Conservation (phyloP, 2,113 vertebrate species). For the Cricetomys ansorgei region DNA sequence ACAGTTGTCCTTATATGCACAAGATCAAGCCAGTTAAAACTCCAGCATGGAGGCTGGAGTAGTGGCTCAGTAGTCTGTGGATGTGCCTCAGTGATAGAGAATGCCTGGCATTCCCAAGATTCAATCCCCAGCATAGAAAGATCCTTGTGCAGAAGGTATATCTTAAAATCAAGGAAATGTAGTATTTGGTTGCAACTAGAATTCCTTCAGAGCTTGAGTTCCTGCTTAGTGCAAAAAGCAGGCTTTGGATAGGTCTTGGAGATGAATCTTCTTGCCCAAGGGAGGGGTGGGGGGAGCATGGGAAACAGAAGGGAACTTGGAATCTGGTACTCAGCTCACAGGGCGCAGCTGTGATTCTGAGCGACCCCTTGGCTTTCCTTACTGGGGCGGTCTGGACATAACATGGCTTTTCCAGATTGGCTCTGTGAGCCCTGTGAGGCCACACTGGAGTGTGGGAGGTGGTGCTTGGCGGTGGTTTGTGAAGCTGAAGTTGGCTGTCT, state of each 20-base stretch:
- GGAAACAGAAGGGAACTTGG: conserved; percentile 38
- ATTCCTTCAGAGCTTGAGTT: conserved; percentile 45
- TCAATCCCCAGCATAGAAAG: neutral
- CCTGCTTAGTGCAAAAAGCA: conserved; percentile 7
- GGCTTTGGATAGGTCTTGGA: conserved; percentile 57
- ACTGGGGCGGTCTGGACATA: neutral
- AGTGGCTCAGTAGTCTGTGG: neutral
- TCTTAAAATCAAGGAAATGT: conserved; percentile 52
- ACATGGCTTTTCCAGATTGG: neutral
- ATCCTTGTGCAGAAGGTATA: neutral
- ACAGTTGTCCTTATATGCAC: neutral
- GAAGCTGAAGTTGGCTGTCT: neutral
- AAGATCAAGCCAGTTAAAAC: neutral
- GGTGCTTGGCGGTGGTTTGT: neutral
- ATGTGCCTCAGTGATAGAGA: neutral
- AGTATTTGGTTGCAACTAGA: conserved; percentile 59
- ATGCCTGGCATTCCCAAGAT: neutral
- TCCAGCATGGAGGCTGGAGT: neutral
- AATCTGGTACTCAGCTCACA: conserved; percentile 13
- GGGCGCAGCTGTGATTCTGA: neutral
- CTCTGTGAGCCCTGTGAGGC: neutral
- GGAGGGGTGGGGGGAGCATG: neutral
- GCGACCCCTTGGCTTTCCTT: neutral
- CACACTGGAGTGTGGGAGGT: neutral
- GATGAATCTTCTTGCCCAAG: conserved; percentile 11